Percentiles rank a stretch among this genome's conserved stretches.
Conservation (phyloP, 2,888 invertebrate genomes). For the Dryobotodes eremita region DNA sequence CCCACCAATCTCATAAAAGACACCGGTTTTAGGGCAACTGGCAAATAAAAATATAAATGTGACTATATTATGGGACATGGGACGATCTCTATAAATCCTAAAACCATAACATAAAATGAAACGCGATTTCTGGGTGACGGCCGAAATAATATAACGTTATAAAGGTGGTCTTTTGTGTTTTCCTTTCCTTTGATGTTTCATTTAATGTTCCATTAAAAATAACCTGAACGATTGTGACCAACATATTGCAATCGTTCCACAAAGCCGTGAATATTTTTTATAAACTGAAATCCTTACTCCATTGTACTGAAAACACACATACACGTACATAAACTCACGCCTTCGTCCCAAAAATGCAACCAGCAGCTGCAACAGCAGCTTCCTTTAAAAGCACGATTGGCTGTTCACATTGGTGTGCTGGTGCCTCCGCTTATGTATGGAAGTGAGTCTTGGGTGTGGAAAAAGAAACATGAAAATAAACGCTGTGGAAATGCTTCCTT, state of each 20-base stretch:
- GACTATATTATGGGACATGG: conserved; percentile 14
- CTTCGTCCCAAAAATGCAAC: no score
- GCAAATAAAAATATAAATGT: conserved; percentile 46
- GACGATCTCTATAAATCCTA: conserved; percentile 41
- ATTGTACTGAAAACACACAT: background rate
- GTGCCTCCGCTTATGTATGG: no score
- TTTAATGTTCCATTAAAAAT: conserved; percentile 15
- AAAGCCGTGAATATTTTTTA: background rate
- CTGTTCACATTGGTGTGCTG: no score
- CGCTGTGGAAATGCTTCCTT: no score
- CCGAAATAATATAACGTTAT: conserved; percentile 36
- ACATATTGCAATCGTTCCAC: background rate
- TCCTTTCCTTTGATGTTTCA: conserved; percentile 12
- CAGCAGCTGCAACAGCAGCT: no score
- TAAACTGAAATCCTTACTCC: background rate
- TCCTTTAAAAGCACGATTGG: no score
- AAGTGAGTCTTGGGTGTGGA: no score
- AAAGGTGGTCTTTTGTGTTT: conserved; percentile 43
- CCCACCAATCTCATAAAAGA: conserved; percentile 14
- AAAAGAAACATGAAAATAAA: no score
- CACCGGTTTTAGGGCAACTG: conserved; percentile 20
- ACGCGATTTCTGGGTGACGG: conserved; percentile 47
- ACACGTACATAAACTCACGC: no score
- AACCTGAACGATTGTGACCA: background rate
- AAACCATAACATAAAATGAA: conserved; percentile 55